Base-by-base conservation (phyloP, 2,797 vertebrate genomes). In the Sebastes paucispinis region DNA sequence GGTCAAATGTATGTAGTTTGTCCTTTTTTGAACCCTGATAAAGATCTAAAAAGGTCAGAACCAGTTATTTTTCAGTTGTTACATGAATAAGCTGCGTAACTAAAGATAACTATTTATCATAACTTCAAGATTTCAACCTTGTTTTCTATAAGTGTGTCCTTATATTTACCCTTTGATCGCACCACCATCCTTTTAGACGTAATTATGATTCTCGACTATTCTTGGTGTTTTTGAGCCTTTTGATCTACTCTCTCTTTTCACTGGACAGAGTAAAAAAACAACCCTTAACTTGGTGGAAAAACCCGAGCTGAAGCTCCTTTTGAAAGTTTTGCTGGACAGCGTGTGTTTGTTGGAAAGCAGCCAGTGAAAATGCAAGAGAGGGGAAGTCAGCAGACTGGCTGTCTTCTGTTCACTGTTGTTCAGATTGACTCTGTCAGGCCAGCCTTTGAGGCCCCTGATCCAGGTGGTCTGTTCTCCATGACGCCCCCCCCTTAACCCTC, bases 281-380 rank as follows among this genome's bases (percentile, higher is more conserved):
- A 75, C 79, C 80, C 81, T 82, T 69, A 88, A 88, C 78, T 86
- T 59, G 72, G 89, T 94, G 95, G 93, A 95, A 95, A 96, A 95
- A 93, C 85, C 90, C 84, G n/a, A 83, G 85, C 86, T 88, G 85
- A 88, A 88, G 85, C 79, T 85, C 69, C 83, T 81, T 93, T 91
- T 90, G 75, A 94, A 94, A 90, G 88, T 88, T 80, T 88, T 83
- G 77, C 87, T 88, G 86, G 83, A 91, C 75, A 36, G 73, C 32
- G 50, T 94, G 92, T 93, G 87, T 93, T 81, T 88, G 86, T 95
- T 96, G 95, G 95, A 93, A 55, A 31, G 43, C 68, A 34, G 91
- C 95, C 95, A 96, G 91, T 86, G 81, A 92, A 93, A 95, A 94
- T 91, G 88, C 81, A 81, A 87, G 87, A 70, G 87, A 87, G 90